phyloP scores from a whole-genome alignment of 2,113 vertebrate species.

The Pelvicachromis taeniatus region DNA sequence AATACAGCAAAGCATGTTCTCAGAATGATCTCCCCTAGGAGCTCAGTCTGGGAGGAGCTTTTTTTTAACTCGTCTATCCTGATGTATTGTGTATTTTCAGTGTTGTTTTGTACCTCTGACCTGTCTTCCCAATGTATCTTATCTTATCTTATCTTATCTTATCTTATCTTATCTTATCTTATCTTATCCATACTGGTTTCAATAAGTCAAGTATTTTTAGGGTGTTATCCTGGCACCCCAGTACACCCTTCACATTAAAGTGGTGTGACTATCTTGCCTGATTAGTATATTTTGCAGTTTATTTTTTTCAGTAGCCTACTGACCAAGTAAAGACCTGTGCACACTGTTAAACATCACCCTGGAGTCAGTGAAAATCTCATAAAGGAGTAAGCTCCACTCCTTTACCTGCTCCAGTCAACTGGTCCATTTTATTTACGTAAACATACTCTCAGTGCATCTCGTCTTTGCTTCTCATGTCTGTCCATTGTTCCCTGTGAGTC shows the following conservation, averaged over 20 bases:
- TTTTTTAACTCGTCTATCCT: too few relatives aligned
- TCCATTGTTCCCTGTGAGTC: not conserved
- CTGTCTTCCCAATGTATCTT: too few relatives aligned
- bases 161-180: too few relatives aligned
- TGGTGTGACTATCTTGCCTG: too few relatives aligned
- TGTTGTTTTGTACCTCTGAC: too few relatives aligned
- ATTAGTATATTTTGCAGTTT: too few relatives aligned
- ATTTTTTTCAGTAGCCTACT: not conserved
- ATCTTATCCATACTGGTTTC: not conserved
- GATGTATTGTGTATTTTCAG: too few relatives aligned
- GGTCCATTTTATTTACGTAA: not conserved
- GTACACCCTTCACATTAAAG: not conserved
- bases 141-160: too few relatives aligned
- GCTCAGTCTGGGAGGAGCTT: too few relatives aligned
- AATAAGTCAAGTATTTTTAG: not conserved
- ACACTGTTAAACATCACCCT: not conserved
- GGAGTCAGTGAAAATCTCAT: not conserved
- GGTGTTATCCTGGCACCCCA: not conserved
- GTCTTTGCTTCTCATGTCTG: not conserved
- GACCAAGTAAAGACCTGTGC: not conserved
- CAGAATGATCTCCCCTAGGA: too few relatives aligned
- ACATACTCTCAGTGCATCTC: not conserved
- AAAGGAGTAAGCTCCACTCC: not conserved
- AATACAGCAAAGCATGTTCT: not conserved
- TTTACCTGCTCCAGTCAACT: not conserved